Conservation (phyloP, 1,140 invertebrate genomes). For the Sarcophaga peregrina region DNA sequence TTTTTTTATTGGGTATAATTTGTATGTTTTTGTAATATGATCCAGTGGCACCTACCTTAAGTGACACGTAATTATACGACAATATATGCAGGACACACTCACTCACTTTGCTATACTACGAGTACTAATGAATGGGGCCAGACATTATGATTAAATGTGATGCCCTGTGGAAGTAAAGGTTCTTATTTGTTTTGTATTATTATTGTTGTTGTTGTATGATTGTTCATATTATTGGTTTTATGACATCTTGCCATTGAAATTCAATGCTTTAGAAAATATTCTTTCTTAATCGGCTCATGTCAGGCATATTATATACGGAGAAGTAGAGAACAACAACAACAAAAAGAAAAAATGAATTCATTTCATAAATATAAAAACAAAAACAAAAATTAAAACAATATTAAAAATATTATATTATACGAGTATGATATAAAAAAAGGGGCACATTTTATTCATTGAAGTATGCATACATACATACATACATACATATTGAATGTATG, state of each 20-base stretch:
- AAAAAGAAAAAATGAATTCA: neutral
- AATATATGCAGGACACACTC: constrained; percentile 23
- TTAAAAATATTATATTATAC: too few relatives aligned
- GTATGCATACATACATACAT: neutral
- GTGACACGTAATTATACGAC: constrained; percentile 62
- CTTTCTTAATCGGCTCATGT: constrained; percentile 66
- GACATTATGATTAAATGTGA: neutral
- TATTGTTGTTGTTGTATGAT: constrained; percentile 8
- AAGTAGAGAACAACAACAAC: too few relatives aligned
- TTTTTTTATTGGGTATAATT: constrained; percentile 11
- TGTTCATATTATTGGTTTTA: constrained; percentile 45
- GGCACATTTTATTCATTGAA: neutral
- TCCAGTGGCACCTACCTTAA: constrained; percentile 64
- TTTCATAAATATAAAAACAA: neutral
- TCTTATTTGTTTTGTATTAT: neutral
- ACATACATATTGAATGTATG: too few relatives aligned
- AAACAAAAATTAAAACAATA: neutral
- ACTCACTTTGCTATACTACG: neutral
- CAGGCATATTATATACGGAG: constrained; percentile 43
- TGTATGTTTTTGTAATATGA: constrained; percentile 54
- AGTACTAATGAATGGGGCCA: neutral
- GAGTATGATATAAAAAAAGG: too few relatives aligned
- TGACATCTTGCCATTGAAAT: constrained; percentile 55
- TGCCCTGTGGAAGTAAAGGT: neutral
- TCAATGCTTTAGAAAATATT: constrained; percentile 52